phyloP scores from a whole-genome alignment of 2,113 vertebrate genomes.

The Donacobius atricapilla region DNA sequence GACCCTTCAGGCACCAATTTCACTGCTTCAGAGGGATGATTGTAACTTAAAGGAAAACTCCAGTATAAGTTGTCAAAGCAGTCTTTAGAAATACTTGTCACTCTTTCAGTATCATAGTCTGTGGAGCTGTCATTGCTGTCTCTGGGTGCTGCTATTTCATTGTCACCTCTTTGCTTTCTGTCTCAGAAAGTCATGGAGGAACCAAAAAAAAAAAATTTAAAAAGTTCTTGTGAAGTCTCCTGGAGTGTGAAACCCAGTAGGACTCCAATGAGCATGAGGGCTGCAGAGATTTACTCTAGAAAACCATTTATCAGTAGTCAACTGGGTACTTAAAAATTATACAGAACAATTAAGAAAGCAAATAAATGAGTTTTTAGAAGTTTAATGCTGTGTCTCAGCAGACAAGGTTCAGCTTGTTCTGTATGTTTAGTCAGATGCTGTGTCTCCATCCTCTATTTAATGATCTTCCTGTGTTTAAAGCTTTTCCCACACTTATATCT shows the following conservation, averaged over 20 bases:
- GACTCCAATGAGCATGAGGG: not conserved
- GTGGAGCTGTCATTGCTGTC: slow-evolving; percentile 61
- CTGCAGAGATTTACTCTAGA: not conserved
- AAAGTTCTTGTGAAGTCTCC: slow-evolving; percentile 30
- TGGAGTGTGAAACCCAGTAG: not conserved
- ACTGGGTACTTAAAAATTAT: not conserved
- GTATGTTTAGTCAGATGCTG: not conserved
- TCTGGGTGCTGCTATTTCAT: slow-evolving; percentile 60
- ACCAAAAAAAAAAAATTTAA: not conserved
- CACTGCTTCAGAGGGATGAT: slow-evolving; percentile 50
- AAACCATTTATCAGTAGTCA: not conserved
- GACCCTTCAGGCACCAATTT: slow-evolving; percentile 54
- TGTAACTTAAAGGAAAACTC: slow-evolving; percentile 63
- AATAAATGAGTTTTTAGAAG: not conserved
- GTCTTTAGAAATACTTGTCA: slow-evolving; percentile 65
- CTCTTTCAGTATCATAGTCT: slow-evolving; percentile 50
- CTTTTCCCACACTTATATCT: not conserved
- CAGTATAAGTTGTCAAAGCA: slow-evolving; percentile 63
- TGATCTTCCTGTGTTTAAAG: not conserved
- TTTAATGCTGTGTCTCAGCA: not conserved
- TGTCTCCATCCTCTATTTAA: not conserved
- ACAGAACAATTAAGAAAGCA: not conserved
- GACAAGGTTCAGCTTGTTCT: not conserved
- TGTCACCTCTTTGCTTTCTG: slow-evolving; percentile 52
- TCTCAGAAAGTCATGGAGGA: slow-evolving; percentile 43